Base-by-base conservation (phyloP, 30 jellyfish, hydroid and myxozoan species). In the Turritopsis rubra region DNA sequence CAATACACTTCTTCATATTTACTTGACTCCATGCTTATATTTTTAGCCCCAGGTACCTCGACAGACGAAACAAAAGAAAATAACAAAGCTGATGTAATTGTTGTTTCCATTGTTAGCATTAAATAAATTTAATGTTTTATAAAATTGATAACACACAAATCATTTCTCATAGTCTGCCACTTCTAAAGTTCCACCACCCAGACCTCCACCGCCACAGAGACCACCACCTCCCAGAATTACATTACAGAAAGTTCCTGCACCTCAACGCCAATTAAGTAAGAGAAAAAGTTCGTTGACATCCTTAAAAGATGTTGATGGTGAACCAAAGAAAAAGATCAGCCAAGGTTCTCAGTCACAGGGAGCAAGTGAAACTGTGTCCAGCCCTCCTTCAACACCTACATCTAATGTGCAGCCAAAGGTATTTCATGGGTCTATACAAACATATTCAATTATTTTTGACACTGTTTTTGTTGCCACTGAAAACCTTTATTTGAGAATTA, bases 211-310 rank as follows among this genome's bases (percentile, higher is more conserved):
- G 0, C 87, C 87, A 1, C 53, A 52, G 28, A 21, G 87, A 82
- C 89, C 89, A 7, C 92, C 97, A 25, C 97, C 97, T 8, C 97
- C 97, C 23, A 72, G 95, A 52, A 91, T 94, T 5, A 41, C 60
- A 41, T 41, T 41, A 41, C 60, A 41, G 60, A 41, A 41, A 23
- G 94, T 95, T 28, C 97, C 97, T 22, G 95, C 97, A 27, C 73
- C 68, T 29, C 20, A 27, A 71, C 65, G 65, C 27, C 82, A 30
- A 19, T 24, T 87, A 7, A 52, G 31, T 19, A 30, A 27, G 23
- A 20, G 79, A 1, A 22, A 53, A 21, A 30, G 79, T 0, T 30
- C 85, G 29, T 28, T 74, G 0, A 21, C 86, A 65, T 71, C 86
- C 8, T 80, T 82, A 76, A 79, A 28, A 79, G 81, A 52, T 21